Base-by-base conservation (phyloP, 2,113 vertebrate species). In the Chaenogobius annularis region DNA sequence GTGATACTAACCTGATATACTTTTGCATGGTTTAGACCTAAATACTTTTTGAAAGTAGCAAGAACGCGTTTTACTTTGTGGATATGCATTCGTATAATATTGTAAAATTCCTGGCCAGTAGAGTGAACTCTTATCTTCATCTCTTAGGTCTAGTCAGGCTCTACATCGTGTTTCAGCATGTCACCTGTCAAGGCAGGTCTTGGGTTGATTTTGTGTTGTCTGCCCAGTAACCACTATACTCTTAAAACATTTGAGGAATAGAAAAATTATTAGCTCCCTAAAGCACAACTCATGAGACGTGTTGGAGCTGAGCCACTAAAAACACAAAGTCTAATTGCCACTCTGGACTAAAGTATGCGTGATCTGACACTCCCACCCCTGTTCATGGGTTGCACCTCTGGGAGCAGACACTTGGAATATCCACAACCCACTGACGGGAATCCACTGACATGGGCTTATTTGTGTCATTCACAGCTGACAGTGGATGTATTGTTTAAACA, bases 301-400 rank as follows among this genome's bases (percentile, higher is more conserved):
- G 20, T 62, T 91, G 87, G 89, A 79, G 65, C 8, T 5, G 19
- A 43, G 87, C 87, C 91, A 92, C 66, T 19, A 70, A 87, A 87
- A 88, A 86, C 88, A 79, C 10, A 66, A 69, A 80, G 69, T 50
- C 77, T 78, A 79, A 85, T 86, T 80, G 70, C 84, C 73, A 77
- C 76, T 69, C 77, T 73, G 68, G 50, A 75, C 65, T 66, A 86
- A 66, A 80, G 69, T 77, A 80, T 87, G 82, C 68, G 68, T 69
- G 80, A 7, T 22, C 74, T 75, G 78, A 74, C 44, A 73, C 87
- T 82, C 81, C 85, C 85, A 80, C 77, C 68, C 69, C 79, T n/a
- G 63, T 63, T 77, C 82, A 84, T 87, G 76, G 72, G 59, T 74
- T 81, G 78, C 77, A 75, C 79, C 83, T 74, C 82, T 1, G 35